A percentile compares a stretch with the other conserved stretches of the same genome.
phyloP scores from a whole-genome alignment of 1,140 invertebrate species.

The Platyura marginata region DNA sequence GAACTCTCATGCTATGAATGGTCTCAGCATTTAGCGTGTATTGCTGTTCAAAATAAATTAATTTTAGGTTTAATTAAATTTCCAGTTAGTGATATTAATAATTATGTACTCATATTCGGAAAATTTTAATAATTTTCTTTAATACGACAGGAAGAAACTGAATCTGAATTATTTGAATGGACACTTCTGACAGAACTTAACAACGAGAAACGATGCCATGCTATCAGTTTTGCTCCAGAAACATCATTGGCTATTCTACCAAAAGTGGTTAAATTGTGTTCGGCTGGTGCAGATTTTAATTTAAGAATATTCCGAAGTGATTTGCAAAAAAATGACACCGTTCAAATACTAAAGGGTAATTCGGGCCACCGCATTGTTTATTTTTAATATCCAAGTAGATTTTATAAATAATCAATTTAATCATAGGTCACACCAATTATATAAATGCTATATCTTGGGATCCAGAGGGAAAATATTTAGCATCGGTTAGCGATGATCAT shows the following conservation, averaged over 20 bases:
- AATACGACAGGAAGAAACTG: conserved; percentile 12
- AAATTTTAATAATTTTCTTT: neutral
- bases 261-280: conserved; percentile 34
- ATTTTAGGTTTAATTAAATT: neutral
- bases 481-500: conserved; percentile 57
- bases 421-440: conserved; percentile 43
- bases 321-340: conserved; percentile 26
- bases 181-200: conserved; percentile 24
- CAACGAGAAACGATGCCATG: conserved; percentile 29
- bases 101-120: neutral
- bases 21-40: neutral
- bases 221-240: conserved; percentile 38
- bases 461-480: conserved; percentile 42
- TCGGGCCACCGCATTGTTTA: neutral
- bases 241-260: conserved; percentile 37
- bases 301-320: conserved; percentile 35
- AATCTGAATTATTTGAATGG: conserved; percentile 13
- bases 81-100: neutral
- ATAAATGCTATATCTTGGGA: conserved; percentile 52
- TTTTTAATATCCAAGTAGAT: neutral
- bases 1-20: neutral
- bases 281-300: conserved; percentile 34
- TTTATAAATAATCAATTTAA: no score
- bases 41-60: neutral
- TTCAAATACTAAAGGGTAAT: conserved; percentile 6